Evolutionary conservation across 2,113 vertebrate species (phyloP).

Genomic region (Rhinoptilus africanus): DNA sequence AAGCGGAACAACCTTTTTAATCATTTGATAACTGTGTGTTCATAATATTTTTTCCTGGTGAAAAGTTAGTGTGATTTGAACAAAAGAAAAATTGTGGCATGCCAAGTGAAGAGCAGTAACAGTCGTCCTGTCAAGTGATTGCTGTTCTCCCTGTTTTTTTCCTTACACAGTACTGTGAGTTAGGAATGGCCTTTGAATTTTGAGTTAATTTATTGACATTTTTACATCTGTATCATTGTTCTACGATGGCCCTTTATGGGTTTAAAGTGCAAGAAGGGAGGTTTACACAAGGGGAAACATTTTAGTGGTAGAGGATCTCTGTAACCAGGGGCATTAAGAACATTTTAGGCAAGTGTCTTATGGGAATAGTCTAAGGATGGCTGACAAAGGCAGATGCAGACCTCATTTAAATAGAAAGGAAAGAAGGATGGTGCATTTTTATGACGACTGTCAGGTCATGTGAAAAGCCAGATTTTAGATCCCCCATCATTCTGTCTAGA

Average conservation of each 20-base stretch:
- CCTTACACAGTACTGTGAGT: neutral
- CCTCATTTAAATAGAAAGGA: neutral
- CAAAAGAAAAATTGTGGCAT: neutral
- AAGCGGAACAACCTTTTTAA: neutral
- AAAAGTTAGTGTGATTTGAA: neutral
- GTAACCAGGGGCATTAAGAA: neutral
- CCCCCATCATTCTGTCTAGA: neutral
- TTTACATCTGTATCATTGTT: neutral
- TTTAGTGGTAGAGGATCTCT: neutral
- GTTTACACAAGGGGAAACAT: neutral
- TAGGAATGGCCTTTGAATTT: neutral
- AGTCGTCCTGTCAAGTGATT: neutral
- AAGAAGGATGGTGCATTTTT: neutral
- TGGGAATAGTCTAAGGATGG: neutral
- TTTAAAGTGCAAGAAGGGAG: neutral
- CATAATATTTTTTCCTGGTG: neutral
- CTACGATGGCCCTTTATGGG: neutral
- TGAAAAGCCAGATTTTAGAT: neutral
- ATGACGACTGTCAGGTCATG: neutral
- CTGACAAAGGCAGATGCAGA: neutral
- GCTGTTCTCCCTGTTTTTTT: neutral
- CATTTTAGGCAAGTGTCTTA: neutral
- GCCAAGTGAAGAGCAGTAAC: neutral
- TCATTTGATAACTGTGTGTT: neutral
- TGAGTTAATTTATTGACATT: neutral